Evolutionary conservation across 2,797 vertebrate species (phyloP), one percentile per base, ranked within the genome.

Genomic region (Antrozous pallidus): DNA sequence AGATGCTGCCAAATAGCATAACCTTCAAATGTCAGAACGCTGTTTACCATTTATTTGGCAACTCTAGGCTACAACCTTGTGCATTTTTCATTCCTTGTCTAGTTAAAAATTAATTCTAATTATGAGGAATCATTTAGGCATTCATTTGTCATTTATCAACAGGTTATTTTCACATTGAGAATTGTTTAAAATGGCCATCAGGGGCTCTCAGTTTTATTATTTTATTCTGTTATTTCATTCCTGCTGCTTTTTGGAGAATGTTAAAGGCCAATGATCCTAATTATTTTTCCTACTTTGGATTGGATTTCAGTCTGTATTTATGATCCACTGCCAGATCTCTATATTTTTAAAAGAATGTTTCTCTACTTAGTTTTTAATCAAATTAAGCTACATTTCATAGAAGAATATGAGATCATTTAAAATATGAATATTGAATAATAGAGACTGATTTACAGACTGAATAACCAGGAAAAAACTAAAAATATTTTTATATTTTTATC

Each of bases 31-130:
- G 31, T 47, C 82, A 79, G 33, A 84, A 61, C 42, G 80, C 3
- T 13, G 22, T 90, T 61, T 81, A 24, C 79, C 9, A 69, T 51
- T 88, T 94, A 75, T 78, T 89, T 96, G 79, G 93, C 79, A 91
- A 69, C 73, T 90, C 51, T 31, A 79, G 65, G 36, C 88, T 56
- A 71, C 42, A 92, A 26, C 56, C 77, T 85, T 79, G 33, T 75
- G 0, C 20, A 87, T 79, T 96, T 95, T 54, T 69, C 51, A 75
- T 86, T 77, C 82, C 86, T 91, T 73, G 17, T 88, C 89, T 95
- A 93, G 86, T 93, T 94, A 94, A 91, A 93, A 36, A 79, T 94
- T 88, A 86, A 69, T 82, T 92, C 49, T 94, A 95, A 97, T 96
- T 88, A 75, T 94, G 84, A 85, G 79, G 17, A 95, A 82, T 95